Base-by-base conservation (phyloP, 2,113 vertebrate species). In the Puntigrus tetrazona region DNA sequence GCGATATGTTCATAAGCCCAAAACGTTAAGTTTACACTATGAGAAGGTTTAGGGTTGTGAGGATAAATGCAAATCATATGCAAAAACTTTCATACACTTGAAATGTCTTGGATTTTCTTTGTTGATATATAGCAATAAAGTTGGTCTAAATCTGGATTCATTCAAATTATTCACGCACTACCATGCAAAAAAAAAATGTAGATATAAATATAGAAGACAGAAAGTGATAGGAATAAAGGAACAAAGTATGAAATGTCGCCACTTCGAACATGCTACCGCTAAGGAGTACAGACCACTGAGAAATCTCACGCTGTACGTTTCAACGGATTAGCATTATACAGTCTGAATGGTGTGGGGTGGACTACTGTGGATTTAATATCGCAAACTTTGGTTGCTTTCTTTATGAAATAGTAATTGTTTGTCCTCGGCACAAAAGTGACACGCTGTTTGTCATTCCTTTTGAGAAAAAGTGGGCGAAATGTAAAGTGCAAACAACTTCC, bases 401-500 rank as follows among this genome's bases (percentile, higher is more conserved):
- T 78, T 8, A 57, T 78, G 13, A 36, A 59, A n/a, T 59, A 34
- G 3, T 59, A 41, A 18, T 63, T 78, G 77, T 57, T 77, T 55
- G 1, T 43, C 34, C 14, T 78, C 14, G 18, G 34, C 14, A 47
- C 20, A 70, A 29, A 1, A 74, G 31, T 72, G 72, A n/a, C 22
- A 18, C 45, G 59, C 38, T 38, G 45, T 20, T 69, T 20, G 45
- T 3, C 31, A 76, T 20, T 36, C 78, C 74, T 86, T 70, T 86
- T 81, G 76, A 65, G 83, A 82, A 83, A 31, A 34, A 73, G 52
- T 69, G 31, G 79, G 70, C 59, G n/a, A 45, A 45, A 59, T 52
- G 50, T 47, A 90, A 85, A 82, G 87, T 84, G 87, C 76, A 81
- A 87, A 86, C 65, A n/a, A 43, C 34, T 73, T 82, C 70, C 63